phyloP scores from a whole-genome alignment of 2,797 vertebrate genomes.

The Girardinus metallicus region DNA sequence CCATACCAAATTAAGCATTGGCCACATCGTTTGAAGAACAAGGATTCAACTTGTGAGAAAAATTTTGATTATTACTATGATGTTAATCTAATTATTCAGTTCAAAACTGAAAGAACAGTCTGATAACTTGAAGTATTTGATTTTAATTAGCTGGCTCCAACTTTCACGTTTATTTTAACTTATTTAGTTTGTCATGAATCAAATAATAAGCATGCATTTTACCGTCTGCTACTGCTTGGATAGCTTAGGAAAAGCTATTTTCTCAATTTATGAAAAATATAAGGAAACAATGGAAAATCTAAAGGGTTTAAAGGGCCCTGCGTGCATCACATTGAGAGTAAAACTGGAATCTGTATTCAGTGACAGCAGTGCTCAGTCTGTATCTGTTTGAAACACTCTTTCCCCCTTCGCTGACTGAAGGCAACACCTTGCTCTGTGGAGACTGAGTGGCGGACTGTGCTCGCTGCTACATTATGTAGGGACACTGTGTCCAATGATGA shows the following conservation, averaged over 20 bases:
- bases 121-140: not conserved
- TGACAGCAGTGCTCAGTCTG: slow-evolving; percentile 39
- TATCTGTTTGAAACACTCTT: slow-evolving; percentile 25
- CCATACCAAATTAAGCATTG: not conserved
- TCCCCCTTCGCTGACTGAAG: slow-evolving; percentile 14
- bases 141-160: not conserved
- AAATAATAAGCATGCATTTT: not conserved
- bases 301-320: not conserved
- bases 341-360: slow-evolving; percentile 34
- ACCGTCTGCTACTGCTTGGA: not conserved
- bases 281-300: not conserved
- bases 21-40: not conserved
- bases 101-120: not conserved
- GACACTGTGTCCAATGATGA: slow-evolving; percentile 54
- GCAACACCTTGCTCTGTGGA: slow-evolving; percentile 34
- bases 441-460: slow-evolving; percentile 21
- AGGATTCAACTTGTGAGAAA: not conserved
- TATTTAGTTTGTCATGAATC: not conserved
- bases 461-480: slow-evolving; percentile 51
- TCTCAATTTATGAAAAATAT: not conserved
- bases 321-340: not conserved
- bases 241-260: not conserved
- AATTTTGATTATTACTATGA: not conserved
- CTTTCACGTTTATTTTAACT: not conserved
- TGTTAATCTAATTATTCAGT: not conserved